Conservation (phyloP, 2,113 vertebrate species). For the Oophaga pumilio region DNA sequence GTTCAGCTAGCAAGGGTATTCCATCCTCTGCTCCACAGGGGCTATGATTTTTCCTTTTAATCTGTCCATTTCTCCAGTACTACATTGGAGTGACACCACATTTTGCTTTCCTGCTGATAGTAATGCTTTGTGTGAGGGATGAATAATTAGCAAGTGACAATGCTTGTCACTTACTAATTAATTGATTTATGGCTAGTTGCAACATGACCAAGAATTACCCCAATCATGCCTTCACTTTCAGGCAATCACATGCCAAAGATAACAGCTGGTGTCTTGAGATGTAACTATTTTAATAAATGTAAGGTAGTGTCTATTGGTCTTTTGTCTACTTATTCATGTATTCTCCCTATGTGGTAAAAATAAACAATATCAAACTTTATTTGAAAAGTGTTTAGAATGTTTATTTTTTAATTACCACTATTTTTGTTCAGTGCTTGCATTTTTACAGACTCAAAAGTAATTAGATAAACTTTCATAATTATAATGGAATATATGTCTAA, state of each 20-base stretch:
- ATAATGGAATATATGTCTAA: too few relatives aligned
- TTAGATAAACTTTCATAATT: too few relatives aligned
- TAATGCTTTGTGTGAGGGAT: background rate
- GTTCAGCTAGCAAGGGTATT: background rate
- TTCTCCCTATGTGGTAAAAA: background rate
- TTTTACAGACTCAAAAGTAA: too few relatives aligned
- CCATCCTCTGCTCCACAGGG: background rate
- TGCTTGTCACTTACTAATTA: slow-evolving; percentile 11
- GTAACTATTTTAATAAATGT: background rate
- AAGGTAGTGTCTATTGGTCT: background rate
- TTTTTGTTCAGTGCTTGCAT: too few relatives aligned
- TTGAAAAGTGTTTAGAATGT: background rate
- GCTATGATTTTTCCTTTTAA: background rate
- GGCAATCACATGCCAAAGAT: background rate
- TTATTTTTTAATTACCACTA: background rate
- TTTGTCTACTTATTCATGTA: background rate
- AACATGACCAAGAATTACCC: background rate
- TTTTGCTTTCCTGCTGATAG: background rate
- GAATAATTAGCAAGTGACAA: background rate
- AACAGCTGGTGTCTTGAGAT: background rate
- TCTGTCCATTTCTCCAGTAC: background rate
- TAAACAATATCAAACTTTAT: background rate
- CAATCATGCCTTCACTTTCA: background rate
- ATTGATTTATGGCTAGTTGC: slow-evolving; percentile 5
- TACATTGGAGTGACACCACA: background rate